Evolutionary conservation across 2,113 vertebrate species (phyloP), one percentile per base, ranked within the genome.

Genomic region (Mesembrinibis cayennensis): DNA sequence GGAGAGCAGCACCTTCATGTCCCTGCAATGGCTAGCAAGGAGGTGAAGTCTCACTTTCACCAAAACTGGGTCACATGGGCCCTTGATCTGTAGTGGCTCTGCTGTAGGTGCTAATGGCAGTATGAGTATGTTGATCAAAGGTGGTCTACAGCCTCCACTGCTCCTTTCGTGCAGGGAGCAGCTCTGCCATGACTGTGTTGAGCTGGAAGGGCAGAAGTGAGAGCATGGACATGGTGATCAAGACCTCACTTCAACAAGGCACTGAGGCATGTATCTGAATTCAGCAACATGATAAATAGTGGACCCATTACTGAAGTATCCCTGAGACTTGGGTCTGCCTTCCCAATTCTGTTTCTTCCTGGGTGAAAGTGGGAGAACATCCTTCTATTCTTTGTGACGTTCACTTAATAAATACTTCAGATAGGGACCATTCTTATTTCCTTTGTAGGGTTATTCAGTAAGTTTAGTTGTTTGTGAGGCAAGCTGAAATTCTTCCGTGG

Each of bases 401-500:
- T 83, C 52, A 23, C 13, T 83, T 93, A 52, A 63, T 65, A 67
- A 18, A 20, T 53, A n/a, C 53, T 47, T 93, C 63, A 85, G 73
- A 73, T 29, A 76, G 21, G 10, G 29, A 26, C 26, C 1, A 7
- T 62, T 78, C 29, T 76, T 93, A n/a, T 71, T 53, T 77, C 25
- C 8, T 85, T 96, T 70, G 40, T 47, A 56, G 17, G 17, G 15
- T 67, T 93, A 40, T 49, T 81, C 47, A 66, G 71, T 70, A 62
- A 85, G 45, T 77, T 83, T 55, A 59, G 78, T 67, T 87, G 50
- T 55, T 74, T 90, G 32, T 74, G 82, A 82, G 26, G 70, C 69
- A 95, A 92, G 85, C n/a, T 95, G 85, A 95, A 89, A 95, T 87
- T 93, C 58, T 94, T 94, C 66, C 49, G 74, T 18, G 10, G 84